These are phyloP conservation scores for Pterostichus niger DNA, from an alignment of 2,888 invertebrate genomes.

Conservation along the genomic window DNA sequence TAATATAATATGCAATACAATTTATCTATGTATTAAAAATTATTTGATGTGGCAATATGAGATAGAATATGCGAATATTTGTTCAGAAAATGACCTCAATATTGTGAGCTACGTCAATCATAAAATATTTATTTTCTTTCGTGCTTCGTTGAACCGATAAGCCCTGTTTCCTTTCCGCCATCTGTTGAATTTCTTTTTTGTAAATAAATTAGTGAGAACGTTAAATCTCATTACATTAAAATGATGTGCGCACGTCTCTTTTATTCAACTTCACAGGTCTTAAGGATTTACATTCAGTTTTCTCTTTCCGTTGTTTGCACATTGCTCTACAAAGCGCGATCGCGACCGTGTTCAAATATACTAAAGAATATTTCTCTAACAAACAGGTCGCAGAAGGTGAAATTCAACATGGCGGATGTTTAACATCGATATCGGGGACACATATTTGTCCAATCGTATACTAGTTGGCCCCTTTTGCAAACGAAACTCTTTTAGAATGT, in stretches of 20 bases:
- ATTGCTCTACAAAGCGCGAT: not conserved
- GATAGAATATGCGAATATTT: too few relatives aligned
- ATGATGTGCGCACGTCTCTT: not conserved
- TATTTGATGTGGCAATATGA: too few relatives aligned
- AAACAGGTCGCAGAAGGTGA: not conserved
- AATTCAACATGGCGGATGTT: constrained; percentile 9
- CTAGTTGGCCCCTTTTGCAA: constrained; percentile 12
- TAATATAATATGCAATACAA: too few relatives aligned
- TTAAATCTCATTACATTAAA: constrained; percentile 27
- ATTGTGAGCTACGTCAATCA: constrained; percentile 12
- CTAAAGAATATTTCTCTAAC: constrained; percentile 1
- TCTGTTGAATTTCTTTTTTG: constrained; percentile 46
- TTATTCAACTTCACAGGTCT: too few relatives aligned
- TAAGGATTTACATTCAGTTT: not conserved
- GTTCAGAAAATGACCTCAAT: not conserved
- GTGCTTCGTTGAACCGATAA: constrained; percentile 2
- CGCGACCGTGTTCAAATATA: constrained; percentile 6
- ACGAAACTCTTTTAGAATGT: not conserved
- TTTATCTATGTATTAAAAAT: too few relatives aligned
- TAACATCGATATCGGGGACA: constrained; percentile 1
- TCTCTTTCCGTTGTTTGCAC: constrained; percentile 4
- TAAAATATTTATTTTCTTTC: constrained; percentile 42
- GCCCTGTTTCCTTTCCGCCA: constrained; percentile 13
- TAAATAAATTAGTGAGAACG: constrained; percentile 29
- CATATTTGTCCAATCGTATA: constrained; percentile 28